Conservation (phyloP, 2,797 vertebrate genomes). For the Austrolebias charrua region DNA sequence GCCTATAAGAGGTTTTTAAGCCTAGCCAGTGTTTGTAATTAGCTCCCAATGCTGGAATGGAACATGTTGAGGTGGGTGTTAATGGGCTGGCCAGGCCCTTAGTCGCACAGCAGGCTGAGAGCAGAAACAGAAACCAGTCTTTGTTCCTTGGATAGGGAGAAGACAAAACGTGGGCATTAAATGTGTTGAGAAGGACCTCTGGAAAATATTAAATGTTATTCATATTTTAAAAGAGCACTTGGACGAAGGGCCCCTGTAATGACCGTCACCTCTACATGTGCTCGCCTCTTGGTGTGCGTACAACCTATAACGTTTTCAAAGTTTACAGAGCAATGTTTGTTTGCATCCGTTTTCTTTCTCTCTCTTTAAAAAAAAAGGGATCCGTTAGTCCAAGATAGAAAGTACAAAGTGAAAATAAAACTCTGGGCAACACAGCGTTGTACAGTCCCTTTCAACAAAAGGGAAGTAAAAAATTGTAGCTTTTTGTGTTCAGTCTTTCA, state of each 20-base stretch:
- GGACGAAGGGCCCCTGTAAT: constrained; percentile 58
- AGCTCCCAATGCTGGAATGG: constrained; percentile 92
- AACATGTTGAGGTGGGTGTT: constrained; percentile 90
- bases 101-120: constrained; percentile 84
- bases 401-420: not conserved
- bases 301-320: constrained; percentile 39
- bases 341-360: not conserved
- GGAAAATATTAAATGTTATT: constrained; percentile 81
- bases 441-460: constrained; percentile 58
- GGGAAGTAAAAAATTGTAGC: constrained; percentile 60
- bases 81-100: constrained; percentile 84
- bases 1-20: constrained; percentile 91
- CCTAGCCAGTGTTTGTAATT: constrained; percentile 93
- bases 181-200: constrained; percentile 74
- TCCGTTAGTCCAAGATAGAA: not conserved
- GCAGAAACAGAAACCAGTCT: constrained; percentile 85
- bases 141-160: constrained; percentile 77
- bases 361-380: not conserved
- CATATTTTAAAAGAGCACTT: constrained; percentile 72
- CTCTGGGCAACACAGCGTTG: constrained; percentile 35
- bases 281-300: constrained; percentile 44
- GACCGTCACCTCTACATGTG: constrained; percentile 63
- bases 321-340: constrained; percentile 10
- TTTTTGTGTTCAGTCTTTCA: constrained; percentile 60
- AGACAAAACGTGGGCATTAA: constrained; percentile 70